Percentiles rank a stretch among this genome's conserved stretches.
These are phyloP conservation scores for Seira musarum DNA, from an alignment of 2,888 invertebrate genomes.

Conservation along the genomic window DNA sequence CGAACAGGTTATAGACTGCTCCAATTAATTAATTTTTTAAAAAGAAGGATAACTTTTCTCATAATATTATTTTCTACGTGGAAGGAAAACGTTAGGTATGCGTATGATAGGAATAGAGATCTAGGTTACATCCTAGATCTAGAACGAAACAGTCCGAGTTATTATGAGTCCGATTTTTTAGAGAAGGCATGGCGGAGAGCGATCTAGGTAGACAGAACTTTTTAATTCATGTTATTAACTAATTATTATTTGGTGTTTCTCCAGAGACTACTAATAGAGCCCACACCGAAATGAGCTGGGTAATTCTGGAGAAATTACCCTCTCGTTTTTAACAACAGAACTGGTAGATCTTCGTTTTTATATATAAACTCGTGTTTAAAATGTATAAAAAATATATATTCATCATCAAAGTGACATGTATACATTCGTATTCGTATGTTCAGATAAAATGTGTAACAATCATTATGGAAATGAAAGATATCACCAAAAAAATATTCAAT, in stretches of 20 bases:
- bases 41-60: not conserved
- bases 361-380: not conserved
- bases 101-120: not conserved
- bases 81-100: not conserved
- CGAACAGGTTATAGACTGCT: constrained; percentile 60
- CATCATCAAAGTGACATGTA: not conserved
- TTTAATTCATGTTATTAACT: not conserved
- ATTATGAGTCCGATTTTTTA: too few relatives aligned
- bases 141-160: not conserved
- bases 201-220: too few relatives aligned
- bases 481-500: not conserved
- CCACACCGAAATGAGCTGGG: not conserved
- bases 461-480: not conserved
- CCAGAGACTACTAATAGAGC: not conserved
- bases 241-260: not conserved
- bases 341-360: not conserved
- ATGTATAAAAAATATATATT: not conserved
- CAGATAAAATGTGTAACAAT: not conserved
- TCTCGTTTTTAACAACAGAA: not conserved
- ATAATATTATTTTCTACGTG: constrained; percentile 18
- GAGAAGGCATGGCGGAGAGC: not conserved
- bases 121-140: not conserved
- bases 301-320: not conserved
- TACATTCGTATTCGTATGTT: not conserved
- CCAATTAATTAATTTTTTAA: constrained; percentile 44